Conservation (phyloP, 23 tunicate genomes). For the Styela plicata region DNA sequence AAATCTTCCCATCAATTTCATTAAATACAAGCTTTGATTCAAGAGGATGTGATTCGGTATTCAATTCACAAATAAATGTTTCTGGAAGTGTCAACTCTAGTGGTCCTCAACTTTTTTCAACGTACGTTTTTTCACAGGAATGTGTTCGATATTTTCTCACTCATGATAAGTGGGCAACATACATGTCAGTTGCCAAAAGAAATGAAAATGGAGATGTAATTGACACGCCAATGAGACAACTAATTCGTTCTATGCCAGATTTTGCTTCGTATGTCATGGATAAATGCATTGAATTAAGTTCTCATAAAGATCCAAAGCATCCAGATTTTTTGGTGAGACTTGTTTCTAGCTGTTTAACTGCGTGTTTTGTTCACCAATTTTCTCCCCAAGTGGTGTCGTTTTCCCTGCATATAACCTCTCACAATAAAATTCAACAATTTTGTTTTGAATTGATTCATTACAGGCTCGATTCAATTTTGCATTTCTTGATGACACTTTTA, state of each 20-base stretch:
- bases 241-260: conserved; percentile 25
- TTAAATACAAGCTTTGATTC: no score
- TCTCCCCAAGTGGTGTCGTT: no score
- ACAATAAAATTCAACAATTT: no score
- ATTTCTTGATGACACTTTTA: conserved; percentile 25
- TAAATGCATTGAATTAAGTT: conserved; percentile 11
- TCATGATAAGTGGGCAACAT: conserved; percentile 12
- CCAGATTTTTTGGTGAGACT: conserved; percentile 18
- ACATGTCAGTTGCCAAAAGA: conserved; percentile 6
- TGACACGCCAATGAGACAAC: conserved; percentile 14
- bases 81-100: background rate
- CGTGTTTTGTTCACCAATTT: no score
- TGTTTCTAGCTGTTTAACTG: no score
- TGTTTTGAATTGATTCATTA: no score
- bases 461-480: conserved; percentile 26
- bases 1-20: no score
- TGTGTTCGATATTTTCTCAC: conserved; percentile 3
- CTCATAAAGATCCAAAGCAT: conserved; percentile 3
- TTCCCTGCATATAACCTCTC: no score
- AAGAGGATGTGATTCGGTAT: no score
- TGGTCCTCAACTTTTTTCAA: background rate
- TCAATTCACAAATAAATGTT: background rate
- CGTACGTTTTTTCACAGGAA: conserved; percentile 9
- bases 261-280: conserved; percentile 8
- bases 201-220: background rate